Percentiles rank a stretch among this genome's conserved stretches.
Conservation (phyloP, 2,113 vertebrate species). For the Rousettus leschenaultii region DNA sequence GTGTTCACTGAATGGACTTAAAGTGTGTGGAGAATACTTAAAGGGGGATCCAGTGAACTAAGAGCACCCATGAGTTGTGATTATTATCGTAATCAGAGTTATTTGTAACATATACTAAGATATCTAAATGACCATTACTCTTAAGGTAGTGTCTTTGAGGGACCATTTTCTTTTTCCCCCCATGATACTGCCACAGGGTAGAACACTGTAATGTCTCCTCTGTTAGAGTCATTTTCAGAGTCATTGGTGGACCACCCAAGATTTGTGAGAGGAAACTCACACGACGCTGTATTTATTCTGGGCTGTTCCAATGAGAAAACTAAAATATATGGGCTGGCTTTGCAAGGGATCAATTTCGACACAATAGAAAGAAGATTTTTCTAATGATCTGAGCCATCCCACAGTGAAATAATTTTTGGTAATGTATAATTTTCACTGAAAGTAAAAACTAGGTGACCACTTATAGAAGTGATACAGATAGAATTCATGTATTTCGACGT, state of each 20-base stretch:
- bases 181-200: not conserved
- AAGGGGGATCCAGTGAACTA: not conserved
- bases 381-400: not conserved
- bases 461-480: not conserved
- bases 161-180: not conserved
- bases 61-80: not conserved
- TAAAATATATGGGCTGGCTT: not conserved
- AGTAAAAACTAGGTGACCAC: not conserved
- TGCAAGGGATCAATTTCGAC: not conserved
- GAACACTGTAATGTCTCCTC: not conserved
- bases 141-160: not conserved
- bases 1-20: not conserved
- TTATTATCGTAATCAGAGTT: not conserved
- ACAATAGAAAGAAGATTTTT: not conserved
- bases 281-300: not conserved
- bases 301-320: not conserved
- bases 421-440: not conserved
- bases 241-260: not conserved
- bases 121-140: not conserved
- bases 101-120: not conserved
- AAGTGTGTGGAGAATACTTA: not conserved
- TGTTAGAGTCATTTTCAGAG: not conserved
- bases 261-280: constrained; percentile 8
- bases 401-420: not conserved
- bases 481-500: not conserved